phyloP scores from a whole-genome alignment of 2,888 invertebrate genomes.

The Epiblema foenella region DNA sequence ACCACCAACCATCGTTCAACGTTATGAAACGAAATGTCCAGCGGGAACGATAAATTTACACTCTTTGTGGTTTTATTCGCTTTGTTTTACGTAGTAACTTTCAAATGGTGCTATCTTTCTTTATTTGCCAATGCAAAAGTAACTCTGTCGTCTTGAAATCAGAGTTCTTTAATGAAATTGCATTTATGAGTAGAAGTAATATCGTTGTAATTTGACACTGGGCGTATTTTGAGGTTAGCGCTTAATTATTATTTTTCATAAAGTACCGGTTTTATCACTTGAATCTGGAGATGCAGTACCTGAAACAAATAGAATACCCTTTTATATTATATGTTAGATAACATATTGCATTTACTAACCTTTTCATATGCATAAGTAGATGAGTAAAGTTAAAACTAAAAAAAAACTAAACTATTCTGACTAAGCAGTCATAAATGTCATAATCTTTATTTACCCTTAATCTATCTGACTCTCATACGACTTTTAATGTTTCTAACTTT shows the following conservation, averaged over 20 bases:
- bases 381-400: too few relatives aligned
- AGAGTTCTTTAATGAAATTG: neutral
- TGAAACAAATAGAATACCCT: constrained; percentile 17
- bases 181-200: too few relatives aligned
- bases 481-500: too few relatives aligned
- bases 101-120: neutral
- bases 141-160: neutral
- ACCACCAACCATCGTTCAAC: constrained; percentile 35
- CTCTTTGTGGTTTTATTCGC: constrained; percentile 16
- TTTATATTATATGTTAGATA: too few relatives aligned
- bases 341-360: too few relatives aligned
- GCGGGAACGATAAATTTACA: constrained; percentile 35
- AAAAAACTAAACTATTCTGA: too few relatives aligned
- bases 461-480: too few relatives aligned
- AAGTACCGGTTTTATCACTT: neutral
- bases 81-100: constrained; percentile 17
- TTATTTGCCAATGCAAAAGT: neutral
- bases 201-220: neutral
- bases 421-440: too few relatives aligned
- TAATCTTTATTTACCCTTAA: too few relatives aligned
- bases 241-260: too few relatives aligned
- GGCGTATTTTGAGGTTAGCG: too few relatives aligned
- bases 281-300: constrained; percentile 9
- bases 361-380: too few relatives aligned
- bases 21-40: constrained; percentile 35